Conservation (phyloP, 2,113 vertebrate species). For the Lasiurus borealis region DNA sequence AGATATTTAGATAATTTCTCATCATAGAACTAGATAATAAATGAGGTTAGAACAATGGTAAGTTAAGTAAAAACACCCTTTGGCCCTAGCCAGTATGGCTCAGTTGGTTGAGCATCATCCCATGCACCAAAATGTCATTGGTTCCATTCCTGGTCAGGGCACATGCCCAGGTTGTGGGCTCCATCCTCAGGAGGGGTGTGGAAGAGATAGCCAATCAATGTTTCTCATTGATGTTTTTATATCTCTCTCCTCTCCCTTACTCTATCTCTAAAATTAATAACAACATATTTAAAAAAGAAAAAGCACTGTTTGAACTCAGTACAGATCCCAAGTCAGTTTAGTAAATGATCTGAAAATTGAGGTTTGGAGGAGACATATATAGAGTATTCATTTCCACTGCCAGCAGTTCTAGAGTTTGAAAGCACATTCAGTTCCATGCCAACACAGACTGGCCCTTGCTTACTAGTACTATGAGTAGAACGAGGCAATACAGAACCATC, state of each 20-base stretch:
- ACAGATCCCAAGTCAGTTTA: not conserved
- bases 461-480: not conserved
- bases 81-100: too few relatives aligned
- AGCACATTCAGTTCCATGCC: not conserved
- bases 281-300: not conserved
- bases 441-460: not conserved
- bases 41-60: not conserved
- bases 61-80: not conserved
- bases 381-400: not conserved
- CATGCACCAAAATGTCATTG: too few relatives aligned
- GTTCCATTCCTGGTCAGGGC: too few relatives aligned
- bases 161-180: too few relatives aligned
- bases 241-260: too few relatives aligned
- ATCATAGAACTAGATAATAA: not conserved
- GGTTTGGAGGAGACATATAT: not conserved
- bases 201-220: too few relatives aligned
- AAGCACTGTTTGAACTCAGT: not conserved
- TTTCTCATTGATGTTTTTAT: too few relatives aligned
- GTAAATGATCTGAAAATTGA: not conserved
- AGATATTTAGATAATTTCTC: not conserved
- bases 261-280: too few relatives aligned
- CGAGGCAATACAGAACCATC: not conserved
- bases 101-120: too few relatives aligned
- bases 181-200: too few relatives aligned
- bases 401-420: not conserved